A percentile compares a stretch with the other conserved stretches of the same genome.
phyloP scores from a whole-genome alignment of 2,113 vertebrate genomes.

The Daboia siamensis region DNA sequence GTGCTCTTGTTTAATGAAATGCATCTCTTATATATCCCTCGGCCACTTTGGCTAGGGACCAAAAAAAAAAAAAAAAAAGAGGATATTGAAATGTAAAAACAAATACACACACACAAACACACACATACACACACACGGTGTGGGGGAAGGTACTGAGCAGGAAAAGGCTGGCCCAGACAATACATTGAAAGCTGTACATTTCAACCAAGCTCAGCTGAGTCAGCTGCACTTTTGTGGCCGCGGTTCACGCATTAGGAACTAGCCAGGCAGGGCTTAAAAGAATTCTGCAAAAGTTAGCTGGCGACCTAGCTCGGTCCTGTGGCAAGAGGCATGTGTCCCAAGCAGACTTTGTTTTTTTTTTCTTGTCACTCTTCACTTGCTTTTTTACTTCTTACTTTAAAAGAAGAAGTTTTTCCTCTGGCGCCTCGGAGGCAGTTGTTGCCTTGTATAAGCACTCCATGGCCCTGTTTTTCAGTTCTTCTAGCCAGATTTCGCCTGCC shows the following conservation, averaged over 20 bases:
- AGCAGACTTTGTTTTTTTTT: too few species aligned
- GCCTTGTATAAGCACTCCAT: constrained; percentile 44
- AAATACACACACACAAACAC: too few species aligned
- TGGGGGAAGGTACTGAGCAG: background rate
- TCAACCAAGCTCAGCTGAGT: background rate
- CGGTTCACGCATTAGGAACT: background rate
- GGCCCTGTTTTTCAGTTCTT: constrained; percentile 30
- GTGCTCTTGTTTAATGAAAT: background rate
- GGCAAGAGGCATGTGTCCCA: too few species aligned
- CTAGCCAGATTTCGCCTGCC: constrained; percentile 33
- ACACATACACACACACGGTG: too few species aligned
- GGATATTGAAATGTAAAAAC: background rate
- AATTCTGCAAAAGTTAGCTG: background rate
- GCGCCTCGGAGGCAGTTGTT: constrained; percentile 63
- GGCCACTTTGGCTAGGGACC: background rate
- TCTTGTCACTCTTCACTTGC: constrained; percentile 31
- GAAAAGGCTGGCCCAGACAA: background rate
- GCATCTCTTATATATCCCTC: background rate
- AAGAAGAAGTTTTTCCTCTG: constrained; percentile 77
- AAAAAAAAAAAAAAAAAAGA: background rate
- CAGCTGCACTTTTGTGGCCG: background rate
- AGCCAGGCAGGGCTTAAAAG: background rate
- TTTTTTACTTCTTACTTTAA: constrained; percentile 30
- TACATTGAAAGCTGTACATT: background rate
- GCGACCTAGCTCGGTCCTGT: background rate